Conservation (phyloP, 1,140 invertebrate species). For the Achroia grisella region DNA sequence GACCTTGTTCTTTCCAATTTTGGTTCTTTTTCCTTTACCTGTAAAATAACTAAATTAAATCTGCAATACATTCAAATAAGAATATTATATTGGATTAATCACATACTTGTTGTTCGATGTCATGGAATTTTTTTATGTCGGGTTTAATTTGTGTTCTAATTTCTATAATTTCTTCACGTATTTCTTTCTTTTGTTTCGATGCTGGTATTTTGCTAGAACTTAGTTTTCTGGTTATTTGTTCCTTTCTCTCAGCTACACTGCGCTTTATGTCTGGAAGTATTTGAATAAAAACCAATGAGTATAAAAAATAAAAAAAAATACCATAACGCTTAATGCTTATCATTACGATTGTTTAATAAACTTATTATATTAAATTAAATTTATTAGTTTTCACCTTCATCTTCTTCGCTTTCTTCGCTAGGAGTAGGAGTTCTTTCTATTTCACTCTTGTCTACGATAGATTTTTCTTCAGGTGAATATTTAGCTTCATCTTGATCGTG, state of each 20-base stretch:
- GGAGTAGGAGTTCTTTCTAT: constrained; percentile 69
- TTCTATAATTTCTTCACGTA: constrained; percentile 79
- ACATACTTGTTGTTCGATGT: constrained; percentile 60
- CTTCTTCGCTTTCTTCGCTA: constrained; percentile 77
- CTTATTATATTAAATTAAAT: too few relatives aligned
- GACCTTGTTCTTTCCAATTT: constrained; percentile 50
- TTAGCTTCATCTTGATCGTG: constrained; percentile 79
- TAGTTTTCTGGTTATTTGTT: constrained; percentile 81
- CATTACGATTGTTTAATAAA: too few relatives aligned
- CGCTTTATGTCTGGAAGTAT: constrained; percentile 73
- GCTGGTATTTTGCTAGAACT: constrained; percentile 79
- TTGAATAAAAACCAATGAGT: neutral
- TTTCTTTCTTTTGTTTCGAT: constrained; percentile 79
- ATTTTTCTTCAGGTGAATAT: constrained; percentile 83
- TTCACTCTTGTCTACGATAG: constrained; percentile 73
- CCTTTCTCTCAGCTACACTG: constrained; percentile 79
- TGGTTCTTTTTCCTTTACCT: constrained; percentile 53
- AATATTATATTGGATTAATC: neutral
- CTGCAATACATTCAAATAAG: constrained; percentile 2
- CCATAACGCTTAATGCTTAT: too few relatives aligned
- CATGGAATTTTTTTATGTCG: constrained; percentile 71
- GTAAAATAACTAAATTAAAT: constrained; percentile 6
- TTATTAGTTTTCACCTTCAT: constrained; percentile 54
- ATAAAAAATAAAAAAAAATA: too few relatives aligned
- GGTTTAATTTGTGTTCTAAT: constrained; percentile 79